These are phyloP conservation scores for Hemicentrotus pulcherrimus DNA, from an alignment of 35 echinoderm and acorn worm genomes.

Conservation along the genomic window DNA sequence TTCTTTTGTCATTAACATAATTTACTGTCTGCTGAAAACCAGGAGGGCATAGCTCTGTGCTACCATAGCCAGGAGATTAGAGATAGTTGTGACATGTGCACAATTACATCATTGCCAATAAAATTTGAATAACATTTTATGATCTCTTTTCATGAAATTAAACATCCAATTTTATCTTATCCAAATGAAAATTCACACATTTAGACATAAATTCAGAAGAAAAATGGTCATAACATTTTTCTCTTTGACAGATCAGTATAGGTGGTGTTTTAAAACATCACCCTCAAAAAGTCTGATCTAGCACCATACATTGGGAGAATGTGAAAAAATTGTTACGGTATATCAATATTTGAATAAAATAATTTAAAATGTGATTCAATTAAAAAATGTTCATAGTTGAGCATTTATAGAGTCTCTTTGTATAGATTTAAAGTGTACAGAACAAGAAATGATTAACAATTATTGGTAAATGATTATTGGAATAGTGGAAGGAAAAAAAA, in stretches of 20 bases:
- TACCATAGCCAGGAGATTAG: too few species aligned
- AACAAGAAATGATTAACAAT: not conserved
- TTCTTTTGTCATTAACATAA: not conserved
- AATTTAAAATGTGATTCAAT: not conserved
- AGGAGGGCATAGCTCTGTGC: not conserved
- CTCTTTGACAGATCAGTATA: not conserved
- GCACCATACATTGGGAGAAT: not conserved
- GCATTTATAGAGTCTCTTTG: not conserved
- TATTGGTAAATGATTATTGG: not conserved
- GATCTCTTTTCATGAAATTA: too few species aligned
- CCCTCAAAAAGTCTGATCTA: not conserved
- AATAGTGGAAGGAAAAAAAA: not conserved
- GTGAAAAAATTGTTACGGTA: not conserved
- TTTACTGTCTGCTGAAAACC: not conserved
- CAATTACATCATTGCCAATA: too few species aligned
- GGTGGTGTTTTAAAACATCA: not conserved
- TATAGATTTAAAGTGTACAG: not conserved
- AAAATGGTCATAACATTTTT: not conserved
- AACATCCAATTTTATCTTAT: too few species aligned
- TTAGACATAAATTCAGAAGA: not conserved
- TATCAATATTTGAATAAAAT: not conserved
- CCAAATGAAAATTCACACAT: not conserved
- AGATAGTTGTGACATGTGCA: too few species aligned
- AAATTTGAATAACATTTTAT: too few species aligned
- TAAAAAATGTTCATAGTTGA: not conserved